A percentile compares a stretch with the other conserved stretches of the same genome.
Evolutionary conservation across 2,113 vertebrate genomes (phyloP).

Genomic region (Nerophis ophidion): DNA sequence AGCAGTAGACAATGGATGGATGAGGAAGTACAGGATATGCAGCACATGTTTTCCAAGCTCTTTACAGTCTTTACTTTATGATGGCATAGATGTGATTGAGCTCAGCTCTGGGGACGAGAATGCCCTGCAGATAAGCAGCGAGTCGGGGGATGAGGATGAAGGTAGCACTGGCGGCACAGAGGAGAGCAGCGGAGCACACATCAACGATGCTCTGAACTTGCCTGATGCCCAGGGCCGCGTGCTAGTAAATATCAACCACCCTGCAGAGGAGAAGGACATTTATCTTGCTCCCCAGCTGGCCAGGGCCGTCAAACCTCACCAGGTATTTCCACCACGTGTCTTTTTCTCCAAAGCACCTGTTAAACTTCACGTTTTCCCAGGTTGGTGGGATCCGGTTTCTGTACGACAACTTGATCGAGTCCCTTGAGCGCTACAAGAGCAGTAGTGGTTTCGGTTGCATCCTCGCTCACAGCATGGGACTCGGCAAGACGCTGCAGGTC

Average conservation of each 20-base stretch:
- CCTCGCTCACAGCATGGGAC: slow-evolving; percentile 96
- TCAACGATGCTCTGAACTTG: slow-evolving; percentile 89
- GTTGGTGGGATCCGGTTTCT: slow-evolving; percentile 95
- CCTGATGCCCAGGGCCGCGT: slow-evolving; percentile 87
- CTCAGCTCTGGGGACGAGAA: slow-evolving; percentile 96
- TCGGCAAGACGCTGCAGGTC: slow-evolving; percentile 96
- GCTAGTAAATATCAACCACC: slow-evolving; percentile 96
- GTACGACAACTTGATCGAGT: slow-evolving; percentile 96
- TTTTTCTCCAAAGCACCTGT: not conserved
- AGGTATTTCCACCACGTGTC: slow-evolving; percentile 68
- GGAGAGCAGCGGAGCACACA: slow-evolving; percentile 92
- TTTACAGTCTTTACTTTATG: slow-evolving; percentile 18
- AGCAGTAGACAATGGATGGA: no score
- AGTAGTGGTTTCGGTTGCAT: slow-evolving; percentile 98
- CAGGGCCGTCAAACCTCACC: slow-evolving; percentile 94
- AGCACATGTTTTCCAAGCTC: not conserved
- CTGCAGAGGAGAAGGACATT: slow-evolving; percentile 90
- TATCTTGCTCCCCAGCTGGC: slow-evolving; percentile 91
- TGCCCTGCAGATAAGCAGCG: slow-evolving; percentile 87
- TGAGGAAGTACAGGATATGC: not conserved
- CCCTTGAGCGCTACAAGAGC: slow-evolving; percentile 89
- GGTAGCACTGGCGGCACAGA: slow-evolving; percentile 69
- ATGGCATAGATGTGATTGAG: slow-evolving; percentile 86
- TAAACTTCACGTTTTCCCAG: slow-evolving; percentile 52
- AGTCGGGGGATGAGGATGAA: slow-evolving; percentile 83